Evolutionary conservation across 2,888 invertebrate species (phyloP), one percentile per base, ranked within the genome.

Genomic region (Dryobota labecula): DNA sequence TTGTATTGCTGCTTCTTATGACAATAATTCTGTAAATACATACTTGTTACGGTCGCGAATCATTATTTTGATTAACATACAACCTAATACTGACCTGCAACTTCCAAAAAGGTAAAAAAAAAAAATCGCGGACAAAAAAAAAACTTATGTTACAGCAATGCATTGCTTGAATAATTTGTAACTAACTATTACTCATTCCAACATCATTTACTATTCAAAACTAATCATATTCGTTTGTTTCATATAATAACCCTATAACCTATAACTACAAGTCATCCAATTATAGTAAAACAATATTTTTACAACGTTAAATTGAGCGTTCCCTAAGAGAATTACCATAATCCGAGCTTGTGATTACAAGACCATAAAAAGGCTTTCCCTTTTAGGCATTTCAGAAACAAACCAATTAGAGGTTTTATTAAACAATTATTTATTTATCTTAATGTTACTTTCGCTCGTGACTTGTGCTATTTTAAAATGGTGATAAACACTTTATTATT

Each of bases 321-420:
- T 49, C 4, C 20, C 20, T 15, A 15, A n/a, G 33, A 56, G 2
- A 64, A 71, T 71, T 41, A 64, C 41, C 18, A 27, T 58, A 49
- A 33, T 24, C 30, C 30, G 49, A 41, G 24, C 13, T 2, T 13
- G 43, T 41, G 53, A 36, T 33, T n/a, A 27, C 11, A 30, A 6
- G 71, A 8, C 13, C 13, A 15, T 72, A 20, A 58, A 57, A 67
- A 49, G 11, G n/a, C 73, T 74, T 74, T 74, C 69, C 38, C 56
- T 49, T 58, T 62, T 45, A 51, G 3, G 2, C 11, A 18, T 15
- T 24, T 47, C 24, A 72, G 30, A 41, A 60, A 43, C n/a, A 45
- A 47, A 58, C 64, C 57, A 64, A 73, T 73, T 57, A 58, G 33
- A 24, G 8, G 36, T 27, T 64, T 51, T 33, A 61, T 45, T 57